phyloP scores from a whole-genome alignment of 2,797 vertebrate genomes.

The Chelidonichthys spinosus region DNA sequence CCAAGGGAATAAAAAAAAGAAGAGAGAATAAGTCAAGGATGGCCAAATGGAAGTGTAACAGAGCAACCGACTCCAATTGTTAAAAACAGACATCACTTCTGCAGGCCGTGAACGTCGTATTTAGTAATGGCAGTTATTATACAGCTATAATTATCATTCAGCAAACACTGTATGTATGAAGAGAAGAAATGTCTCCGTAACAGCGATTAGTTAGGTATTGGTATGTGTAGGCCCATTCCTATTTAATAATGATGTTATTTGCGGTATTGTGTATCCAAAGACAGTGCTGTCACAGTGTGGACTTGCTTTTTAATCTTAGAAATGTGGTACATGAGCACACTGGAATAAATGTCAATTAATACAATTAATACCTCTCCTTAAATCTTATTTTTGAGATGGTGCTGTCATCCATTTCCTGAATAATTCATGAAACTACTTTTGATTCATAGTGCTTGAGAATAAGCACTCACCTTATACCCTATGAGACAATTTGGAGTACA shows the following conservation, averaged over 20 bases:
- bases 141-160: background rate
- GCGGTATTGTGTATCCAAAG: background rate
- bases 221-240: background rate
- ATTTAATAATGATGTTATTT: background rate
- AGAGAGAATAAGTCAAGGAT: too few relatives aligned
- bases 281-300: conserved; percentile 8
- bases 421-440: conserved; percentile 16
- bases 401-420: conserved; percentile 11
- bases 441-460: background rate
- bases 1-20: background rate
- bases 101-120: background rate
- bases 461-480: background rate
- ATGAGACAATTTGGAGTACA: background rate
- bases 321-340: conserved; percentile 12
- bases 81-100: background rate
- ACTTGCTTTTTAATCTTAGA: conserved; percentile 20
- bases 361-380: conserved; percentile 14
- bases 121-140: background rate
- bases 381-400: conserved; percentile 7
- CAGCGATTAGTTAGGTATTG: background rate
- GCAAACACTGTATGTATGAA: background rate
- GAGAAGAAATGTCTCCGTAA: background rate
- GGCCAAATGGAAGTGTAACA: background rate
- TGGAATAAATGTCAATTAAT: conserved; percentile 23
- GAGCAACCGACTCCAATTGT: background rate